phyloP scores from a whole-genome alignment of 2,888 invertebrate species.

The Eledone cirrhosa region DNA sequence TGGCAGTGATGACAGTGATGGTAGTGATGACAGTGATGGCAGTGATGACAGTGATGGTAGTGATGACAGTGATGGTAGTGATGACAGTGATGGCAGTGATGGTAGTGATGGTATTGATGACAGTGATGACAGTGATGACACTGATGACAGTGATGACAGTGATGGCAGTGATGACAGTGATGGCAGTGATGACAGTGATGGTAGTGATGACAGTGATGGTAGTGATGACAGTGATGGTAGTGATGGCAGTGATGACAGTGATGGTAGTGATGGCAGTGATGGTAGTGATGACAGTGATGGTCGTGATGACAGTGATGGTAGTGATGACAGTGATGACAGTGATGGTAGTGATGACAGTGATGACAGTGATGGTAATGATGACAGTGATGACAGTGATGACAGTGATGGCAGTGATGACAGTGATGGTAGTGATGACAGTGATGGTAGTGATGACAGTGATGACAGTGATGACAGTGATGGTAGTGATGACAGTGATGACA shows the following conservation, averaged over 20 bases:
- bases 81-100: not conserved
- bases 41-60: not conserved
- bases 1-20: slow-evolving; percentile 8
- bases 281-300: not conserved
- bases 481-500: not conserved
- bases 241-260: slow-evolving; percentile 9
- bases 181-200: slow-evolving; percentile 16
- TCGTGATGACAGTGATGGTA: not conserved
- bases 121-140: no score
- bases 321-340: not conserved
- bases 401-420: not conserved
- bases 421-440: not conserved
- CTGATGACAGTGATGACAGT: slow-evolving; percentile 5
- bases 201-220: not conserved
- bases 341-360: not conserved
- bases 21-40: not conserved
- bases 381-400: not conserved
- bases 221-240: not conserved
- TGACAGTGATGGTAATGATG: not conserved
- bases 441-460: not conserved
- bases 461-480: not conserved
- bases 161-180: slow-evolving; percentile 20
- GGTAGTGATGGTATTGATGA: no score
- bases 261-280: not conserved
- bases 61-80: not conserved